Base-by-base conservation (phyloP, 2,888 invertebrate genomes). In the Rhogogaster chlorosoma region DNA sequence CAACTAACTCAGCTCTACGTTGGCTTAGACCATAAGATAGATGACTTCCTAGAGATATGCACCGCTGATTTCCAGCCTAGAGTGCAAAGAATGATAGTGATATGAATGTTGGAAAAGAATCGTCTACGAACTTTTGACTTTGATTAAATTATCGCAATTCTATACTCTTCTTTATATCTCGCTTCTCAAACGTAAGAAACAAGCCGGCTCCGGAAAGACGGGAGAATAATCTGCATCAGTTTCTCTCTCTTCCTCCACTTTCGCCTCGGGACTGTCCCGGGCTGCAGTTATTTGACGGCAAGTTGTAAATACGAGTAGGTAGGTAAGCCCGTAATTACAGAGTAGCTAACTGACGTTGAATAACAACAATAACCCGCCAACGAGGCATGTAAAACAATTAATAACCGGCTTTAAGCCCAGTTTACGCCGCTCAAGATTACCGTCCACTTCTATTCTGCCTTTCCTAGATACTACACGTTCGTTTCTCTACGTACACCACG, bases 371-470 rank as follows among this genome's bases (percentile, higher is more conserved):
- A 80, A 80, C 80, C 80, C 80, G 61, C 22, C 61, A 80, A 80
- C 80, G 80, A 80, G 80, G 61, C 80, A 80, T 80, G 80, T 80
- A 38, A 80, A 80, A 80, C 42, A 80, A 80, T 80, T 80, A 80
- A 80, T 80, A 80, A 64, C 80, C 80, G 29, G 80, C 22, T 57
- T 80, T 36, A 38, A 57, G 80, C 64, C 38, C 36, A 80, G 80
- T 64, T 80, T 80, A 80, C 61, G 80, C 57, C 61, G 80, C 61
- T 22, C 18, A 29, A 80, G 36, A 80, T 80, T 80, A 80, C 32
- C 57, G 38, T 49, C 53, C 49, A 29, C 3, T 18, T 77, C 22
- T 64, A 61, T 38, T 36, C 29, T 15, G 12, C 42, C 2, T 15
- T 22, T 32, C 70, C 7, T 53, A 38, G 9, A 61, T 61, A 61